phyloP scores from a whole-genome alignment of 2,888 invertebrate genomes.

The Amblyjoppa fuscipennis region DNA sequence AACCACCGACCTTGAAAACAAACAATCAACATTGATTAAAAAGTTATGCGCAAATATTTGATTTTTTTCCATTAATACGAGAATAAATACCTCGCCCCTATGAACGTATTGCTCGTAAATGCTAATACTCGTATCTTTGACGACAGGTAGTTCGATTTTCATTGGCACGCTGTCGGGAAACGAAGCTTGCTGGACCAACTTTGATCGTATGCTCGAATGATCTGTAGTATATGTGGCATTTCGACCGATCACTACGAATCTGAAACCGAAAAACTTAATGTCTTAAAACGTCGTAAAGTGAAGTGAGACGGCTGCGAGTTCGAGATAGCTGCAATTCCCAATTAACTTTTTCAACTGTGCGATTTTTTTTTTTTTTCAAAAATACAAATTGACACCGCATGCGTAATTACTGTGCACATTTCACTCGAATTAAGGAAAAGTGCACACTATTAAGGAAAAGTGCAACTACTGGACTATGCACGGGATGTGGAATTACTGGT shows the following conservation, averaged over 20 bases:
- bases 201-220: constrained; percentile 85
- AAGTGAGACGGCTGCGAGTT: background rate
- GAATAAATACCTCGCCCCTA: constrained; percentile 82
- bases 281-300: background rate
- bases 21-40: background rate
- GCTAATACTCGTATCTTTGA: constrained; percentile 88
- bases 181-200: constrained; percentile 88
- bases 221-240: constrained; percentile 87
- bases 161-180: constrained; percentile 89
- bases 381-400: too few species aligned
- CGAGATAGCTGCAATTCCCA: too few species aligned
- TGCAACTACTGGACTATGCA: too few species aligned
- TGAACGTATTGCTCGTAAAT: constrained; percentile 90
- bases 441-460: too few species aligned
- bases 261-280: constrained; percentile 76
- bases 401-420: too few species aligned
- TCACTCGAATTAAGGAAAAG: too few species aligned
- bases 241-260: constrained; percentile 89
- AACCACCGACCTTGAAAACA: constrained; percentile 84
- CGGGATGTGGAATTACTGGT: too few species aligned
- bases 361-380: too few species aligned
- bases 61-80: background rate
- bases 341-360: too few species aligned
- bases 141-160: constrained; percentile 89
- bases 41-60: background rate